A percentile compares a stretch with the other conserved stretches of the same genome.
phyloP scores from a whole-genome alignment of 2,888 invertebrate species.

The Iphiclides podalirius region DNA sequence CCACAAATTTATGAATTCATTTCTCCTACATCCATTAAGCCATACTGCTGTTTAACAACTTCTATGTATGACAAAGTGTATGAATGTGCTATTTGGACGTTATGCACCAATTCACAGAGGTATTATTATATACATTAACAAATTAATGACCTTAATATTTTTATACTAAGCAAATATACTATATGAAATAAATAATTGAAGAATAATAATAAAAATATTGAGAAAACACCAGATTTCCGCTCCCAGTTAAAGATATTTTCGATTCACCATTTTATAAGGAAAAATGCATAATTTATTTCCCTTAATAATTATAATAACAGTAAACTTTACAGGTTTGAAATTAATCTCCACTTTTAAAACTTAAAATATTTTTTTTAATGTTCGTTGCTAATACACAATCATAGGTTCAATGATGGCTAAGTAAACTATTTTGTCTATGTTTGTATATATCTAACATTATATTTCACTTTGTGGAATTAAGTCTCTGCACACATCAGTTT shows the following conservation, averaged over 20 bases:
- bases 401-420: neutral
- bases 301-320: neutral
- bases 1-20: conserved; percentile 63
- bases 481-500: conserved; percentile 12
- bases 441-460: conserved; percentile 14
- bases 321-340: conserved; percentile 26
- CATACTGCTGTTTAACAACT: conserved; percentile 51
- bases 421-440: conserved; percentile 1
- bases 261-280: neutral
- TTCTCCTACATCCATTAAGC: conserved; percentile 63
- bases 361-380: conserved; percentile 3
- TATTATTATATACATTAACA: conserved; percentile 33
- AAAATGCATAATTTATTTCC: neutral
- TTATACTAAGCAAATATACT: conserved; percentile 7
- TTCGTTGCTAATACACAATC: conserved; percentile 20
- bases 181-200: conserved; percentile 23
- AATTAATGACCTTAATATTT: conserved; percentile 33
- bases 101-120: conserved; percentile 35
- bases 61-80: conserved; percentile 34
- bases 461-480: conserved; percentile 11
- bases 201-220: conserved; percentile 26
- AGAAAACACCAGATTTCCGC: conserved; percentile 35
- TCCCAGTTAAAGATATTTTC: conserved; percentile 27
- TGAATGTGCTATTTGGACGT: conserved; percentile 26
- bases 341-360: conserved; percentile 31